Percentiles rank a stretch among this genome's conserved stretches.
Evolutionary conservation across 2,888 invertebrate species (phyloP).

Genomic region (Lasioglossum vierecki): DNA sequence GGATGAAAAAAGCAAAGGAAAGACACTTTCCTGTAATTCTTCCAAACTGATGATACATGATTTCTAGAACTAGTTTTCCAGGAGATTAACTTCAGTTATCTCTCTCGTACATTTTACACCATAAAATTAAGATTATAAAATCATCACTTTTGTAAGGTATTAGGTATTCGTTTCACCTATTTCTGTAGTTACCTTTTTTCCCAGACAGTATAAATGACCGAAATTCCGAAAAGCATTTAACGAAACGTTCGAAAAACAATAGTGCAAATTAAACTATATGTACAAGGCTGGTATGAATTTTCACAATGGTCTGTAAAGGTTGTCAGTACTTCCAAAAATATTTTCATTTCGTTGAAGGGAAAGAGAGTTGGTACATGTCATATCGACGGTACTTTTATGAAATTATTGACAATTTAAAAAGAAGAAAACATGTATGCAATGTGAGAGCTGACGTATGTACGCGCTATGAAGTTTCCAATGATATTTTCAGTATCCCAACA

Average conservation of each 20-base stretch:
- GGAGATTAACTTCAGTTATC: slow-evolving; percentile 5
- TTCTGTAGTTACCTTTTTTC: neutral
- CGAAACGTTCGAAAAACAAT: slow-evolving; percentile 16
- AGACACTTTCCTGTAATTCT: slow-evolving; percentile 32
- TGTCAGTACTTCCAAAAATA: slow-evolving; percentile 11
- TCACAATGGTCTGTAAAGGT: slow-evolving; percentile 1
- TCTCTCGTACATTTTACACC: neutral
- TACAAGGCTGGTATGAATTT: slow-evolving; percentile 9
- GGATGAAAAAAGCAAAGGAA: slow-evolving; percentile 18
- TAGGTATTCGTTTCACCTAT: slow-evolving; percentile 11
- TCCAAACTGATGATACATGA: slow-evolving; percentile 22
- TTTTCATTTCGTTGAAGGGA: neutral
- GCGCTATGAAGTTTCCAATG: slow-evolving; percentile 41
- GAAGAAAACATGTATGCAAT: slow-evolving; percentile 50
- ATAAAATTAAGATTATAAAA: slow-evolving; percentile 15
- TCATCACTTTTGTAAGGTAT: slow-evolving; percentile 1
- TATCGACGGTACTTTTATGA: slow-evolving; percentile 33
- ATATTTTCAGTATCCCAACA: slow-evolving; percentile 31
- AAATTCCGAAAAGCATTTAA: slow-evolving; percentile 7
- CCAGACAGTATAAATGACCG: slow-evolving; percentile 22
- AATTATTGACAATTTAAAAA: slow-evolving; percentile 33
- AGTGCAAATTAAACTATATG: slow-evolving; percentile 21
- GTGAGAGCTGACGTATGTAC: slow-evolving; percentile 55
- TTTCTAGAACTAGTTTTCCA: slow-evolving; percentile 21
- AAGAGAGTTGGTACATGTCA: slow-evolving; percentile 32